These are phyloP conservation scores for Drosophila paucipuncta DNA, from an alignment of 2,888 invertebrate species.

Conservation along the genomic window DNA sequence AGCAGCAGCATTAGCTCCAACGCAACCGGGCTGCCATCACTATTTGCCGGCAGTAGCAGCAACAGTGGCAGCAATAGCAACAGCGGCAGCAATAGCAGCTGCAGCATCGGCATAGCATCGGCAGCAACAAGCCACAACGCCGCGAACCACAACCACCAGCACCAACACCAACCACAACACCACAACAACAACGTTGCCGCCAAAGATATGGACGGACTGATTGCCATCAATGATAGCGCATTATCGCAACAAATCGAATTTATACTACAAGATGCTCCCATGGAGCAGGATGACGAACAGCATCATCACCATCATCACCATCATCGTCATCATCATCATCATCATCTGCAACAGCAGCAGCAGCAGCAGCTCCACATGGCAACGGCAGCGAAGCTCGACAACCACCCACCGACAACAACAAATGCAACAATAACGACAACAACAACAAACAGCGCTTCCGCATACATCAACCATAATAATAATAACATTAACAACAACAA, in stretches of 20 bases:
- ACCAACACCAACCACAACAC: slow-evolving; percentile 22
- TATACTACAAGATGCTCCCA: slow-evolving; percentile 85
- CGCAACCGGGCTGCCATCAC: slow-evolving; percentile 49
- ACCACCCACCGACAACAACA: slow-evolving; percentile 82
- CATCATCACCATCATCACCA: slow-evolving; percentile 56
- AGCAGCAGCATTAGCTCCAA: slow-evolving; percentile 42
- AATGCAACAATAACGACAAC: slow-evolving; percentile 67
- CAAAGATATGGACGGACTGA: slow-evolving; percentile 83
- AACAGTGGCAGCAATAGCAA: slow-evolving; percentile 37
- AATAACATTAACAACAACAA: slow-evolving; percentile 55
- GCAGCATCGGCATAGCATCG: slow-evolving; percentile 15
- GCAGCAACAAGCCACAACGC: neutral
- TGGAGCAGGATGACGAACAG: slow-evolving; percentile 82
- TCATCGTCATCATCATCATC: slow-evolving; percentile 58
- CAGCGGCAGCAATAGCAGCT: slow-evolving; percentile 11
- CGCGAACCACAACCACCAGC: neutral
- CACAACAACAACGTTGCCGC: slow-evolving; percentile 53
- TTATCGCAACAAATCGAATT: slow-evolving; percentile 85
- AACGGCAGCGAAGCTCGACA: slow-evolving; percentile 60
- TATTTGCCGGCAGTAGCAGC: slow-evolving; percentile 40
- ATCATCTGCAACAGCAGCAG: slow-evolving; percentile 41
- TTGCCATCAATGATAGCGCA: slow-evolving; percentile 84
- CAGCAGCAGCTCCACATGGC: slow-evolving; percentile 41
- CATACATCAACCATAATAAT: slow-evolving; percentile 64
- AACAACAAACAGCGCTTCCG: slow-evolving; percentile 75